Conservation (phyloP, 2,888 invertebrate genomes). For the Blera fallax region DNA sequence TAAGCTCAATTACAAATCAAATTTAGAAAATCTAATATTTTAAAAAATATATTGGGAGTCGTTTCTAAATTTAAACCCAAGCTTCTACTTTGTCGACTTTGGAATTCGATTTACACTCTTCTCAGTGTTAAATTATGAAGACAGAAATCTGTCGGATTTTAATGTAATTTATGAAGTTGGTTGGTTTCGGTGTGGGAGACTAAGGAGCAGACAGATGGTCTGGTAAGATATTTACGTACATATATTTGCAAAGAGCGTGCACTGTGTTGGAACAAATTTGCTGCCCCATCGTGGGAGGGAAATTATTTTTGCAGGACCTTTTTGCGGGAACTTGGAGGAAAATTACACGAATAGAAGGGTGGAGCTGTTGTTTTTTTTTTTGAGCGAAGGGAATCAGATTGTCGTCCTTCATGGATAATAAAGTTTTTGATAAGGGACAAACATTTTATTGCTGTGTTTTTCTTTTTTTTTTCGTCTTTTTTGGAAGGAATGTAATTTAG, state of each 20-base stretch:
- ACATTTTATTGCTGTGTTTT: neutral
- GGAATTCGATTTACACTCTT: conserved; percentile 4
- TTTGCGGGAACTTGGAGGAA: neutral
- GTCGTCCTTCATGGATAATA: conserved; percentile 14
- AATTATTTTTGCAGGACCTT: neutral
- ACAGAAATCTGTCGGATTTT: conserved; percentile 9
- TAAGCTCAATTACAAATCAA: neutral
- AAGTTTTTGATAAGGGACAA: conserved; percentile 21
- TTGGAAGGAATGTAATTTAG: neutral
- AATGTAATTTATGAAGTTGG: conserved; percentile 11
- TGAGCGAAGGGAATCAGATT: neutral
- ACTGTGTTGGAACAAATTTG: conserved; percentile 8
- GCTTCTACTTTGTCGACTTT: conserved; percentile 1
- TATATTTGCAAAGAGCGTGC: neutral
- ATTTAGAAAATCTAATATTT: neutral
- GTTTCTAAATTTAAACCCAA: neutral
- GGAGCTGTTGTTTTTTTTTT: neutral
- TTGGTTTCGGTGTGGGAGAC: neutral
- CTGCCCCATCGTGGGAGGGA: neutral
- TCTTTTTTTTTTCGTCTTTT: neutral
- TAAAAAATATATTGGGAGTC: neutral
- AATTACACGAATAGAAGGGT: neutral
- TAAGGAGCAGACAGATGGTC: neutral
- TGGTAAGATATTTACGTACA: neutral
- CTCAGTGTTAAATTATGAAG: conserved; percentile 1